phyloP scores from a whole-genome alignment of 30 jellyfish, hydroid and myxozoan species.

The Turritopsis rubra region DNA sequence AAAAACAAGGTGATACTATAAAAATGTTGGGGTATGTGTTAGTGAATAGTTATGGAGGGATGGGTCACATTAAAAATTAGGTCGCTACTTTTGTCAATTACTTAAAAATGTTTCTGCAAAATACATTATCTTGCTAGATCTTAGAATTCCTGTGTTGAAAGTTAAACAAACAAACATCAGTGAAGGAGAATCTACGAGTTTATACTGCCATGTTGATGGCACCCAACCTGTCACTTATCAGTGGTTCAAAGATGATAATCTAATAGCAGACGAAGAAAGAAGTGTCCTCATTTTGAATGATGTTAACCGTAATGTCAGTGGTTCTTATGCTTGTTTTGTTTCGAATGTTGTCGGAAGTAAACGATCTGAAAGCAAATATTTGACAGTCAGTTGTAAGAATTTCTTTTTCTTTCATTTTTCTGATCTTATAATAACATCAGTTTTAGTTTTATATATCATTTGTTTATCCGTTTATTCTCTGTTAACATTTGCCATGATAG shows the following conservation, averaged over 20 bases:
- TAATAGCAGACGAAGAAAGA: neutral
- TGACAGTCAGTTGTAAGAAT: constrained; percentile 1
- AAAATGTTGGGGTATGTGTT: no score
- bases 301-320: neutral
- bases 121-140: neutral
- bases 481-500: no score
- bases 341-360: neutral
- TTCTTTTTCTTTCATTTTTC: neutral
- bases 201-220: constrained; percentile 9
- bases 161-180: neutral
- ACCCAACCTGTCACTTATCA: constrained; percentile 1
- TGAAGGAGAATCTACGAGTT: constrained; percentile 1
- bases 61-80: no score
- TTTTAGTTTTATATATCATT: no score
- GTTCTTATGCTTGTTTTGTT: neutral
- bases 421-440: neutral
- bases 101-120: neutral
- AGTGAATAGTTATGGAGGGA: no score
- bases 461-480: no score
- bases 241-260: constrained; percentile 12
- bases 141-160: neutral
- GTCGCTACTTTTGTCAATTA: neutral
- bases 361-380: neutral
- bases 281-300: neutral
- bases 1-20: no score